Percentiles rank a stretch among this genome's conserved stretches.
Conservation (phyloP, 2,888 invertebrate species). For the Bombyx huttoni region DNA sequence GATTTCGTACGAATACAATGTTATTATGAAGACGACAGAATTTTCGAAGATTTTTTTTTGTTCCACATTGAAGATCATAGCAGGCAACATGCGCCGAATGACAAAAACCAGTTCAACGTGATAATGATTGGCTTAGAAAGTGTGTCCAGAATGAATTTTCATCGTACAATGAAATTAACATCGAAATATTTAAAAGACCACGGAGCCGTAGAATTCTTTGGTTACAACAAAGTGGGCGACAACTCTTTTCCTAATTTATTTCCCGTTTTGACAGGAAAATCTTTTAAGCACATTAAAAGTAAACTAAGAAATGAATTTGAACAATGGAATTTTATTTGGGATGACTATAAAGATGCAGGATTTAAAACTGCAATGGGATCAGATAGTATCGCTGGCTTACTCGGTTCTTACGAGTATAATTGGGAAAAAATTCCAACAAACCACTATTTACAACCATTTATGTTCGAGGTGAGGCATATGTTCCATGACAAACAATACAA, state of each 20-base stretch:
- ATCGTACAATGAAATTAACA: constrained; percentile 84
- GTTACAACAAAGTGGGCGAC: constrained; percentile 92
- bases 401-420: constrained; percentile 19
- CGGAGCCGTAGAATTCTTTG: constrained; percentile 81
- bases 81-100: background rate
- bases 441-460: constrained; percentile 82
- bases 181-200: constrained; percentile 68
- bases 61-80: constrained; percentile 8
- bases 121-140: constrained; percentile 87
- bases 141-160: constrained; percentile 85
- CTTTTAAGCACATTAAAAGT: constrained; percentile 67
- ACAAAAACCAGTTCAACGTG: constrained; percentile 67
- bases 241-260: constrained; percentile 92
- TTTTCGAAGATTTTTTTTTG: constrained; percentile 20
- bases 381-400: constrained; percentile 73
- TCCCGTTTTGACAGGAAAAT: constrained; percentile 81
- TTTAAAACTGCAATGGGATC: constrained; percentile 84
- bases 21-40: constrained; percentile 66
- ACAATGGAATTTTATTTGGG: constrained; percentile 85
- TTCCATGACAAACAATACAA: constrained; percentile 74
- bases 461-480: constrained; percentile 72
- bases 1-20: constrained; percentile 52
- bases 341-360: constrained; percentile 76
- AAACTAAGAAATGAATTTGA: constrained; percentile 76
- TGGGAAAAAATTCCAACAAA: constrained; percentile 83